phyloP scores from a whole-genome alignment of 1,140 invertebrate species.

The Macrobrachium rosenbergii region DNA sequence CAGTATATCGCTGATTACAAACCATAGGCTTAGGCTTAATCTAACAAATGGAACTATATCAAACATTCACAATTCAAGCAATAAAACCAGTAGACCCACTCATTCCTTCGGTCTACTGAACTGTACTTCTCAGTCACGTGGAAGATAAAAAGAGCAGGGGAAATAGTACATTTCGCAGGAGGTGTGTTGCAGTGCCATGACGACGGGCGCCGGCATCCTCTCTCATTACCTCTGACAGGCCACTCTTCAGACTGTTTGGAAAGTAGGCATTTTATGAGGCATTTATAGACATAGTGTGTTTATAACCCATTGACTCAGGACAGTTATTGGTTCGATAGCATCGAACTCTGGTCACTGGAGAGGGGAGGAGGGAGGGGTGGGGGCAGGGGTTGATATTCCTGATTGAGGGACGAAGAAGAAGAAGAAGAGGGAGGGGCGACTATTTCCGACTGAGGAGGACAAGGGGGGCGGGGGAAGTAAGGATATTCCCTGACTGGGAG shows the following conservation, averaged over 20 bases:
- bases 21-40: too few species aligned
- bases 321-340: constrained; percentile 52
- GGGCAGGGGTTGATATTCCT: not conserved
- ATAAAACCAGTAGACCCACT: too few species aligned
- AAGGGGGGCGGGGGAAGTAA: not conserved
- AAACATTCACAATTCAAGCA: too few species aligned
- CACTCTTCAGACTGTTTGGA: constrained; percentile 53
- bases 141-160: not conserved
- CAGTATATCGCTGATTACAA: too few species aligned
- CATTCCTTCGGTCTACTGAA: too few species aligned
- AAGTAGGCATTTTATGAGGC: constrained; percentile 59
- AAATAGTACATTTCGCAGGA: constrained; percentile 27
- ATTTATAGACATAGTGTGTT: constrained; percentile 60
- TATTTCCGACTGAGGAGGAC: not conserved
- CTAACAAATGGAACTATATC: too few species aligned
- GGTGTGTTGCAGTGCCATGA: too few species aligned
- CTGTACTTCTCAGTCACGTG: too few species aligned
- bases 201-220: not conserved
- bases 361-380: constrained; percentile 15
- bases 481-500: not conserved
- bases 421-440: not conserved
- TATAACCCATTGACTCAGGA: constrained; percentile 48
- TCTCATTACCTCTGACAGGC: constrained; percentile 52
- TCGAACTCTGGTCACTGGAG: constrained; percentile 2
- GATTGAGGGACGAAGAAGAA: not conserved